Evolutionary conservation across 2,113 vertebrate species (phyloP).

Genomic region (Rhea pennata): DNA sequence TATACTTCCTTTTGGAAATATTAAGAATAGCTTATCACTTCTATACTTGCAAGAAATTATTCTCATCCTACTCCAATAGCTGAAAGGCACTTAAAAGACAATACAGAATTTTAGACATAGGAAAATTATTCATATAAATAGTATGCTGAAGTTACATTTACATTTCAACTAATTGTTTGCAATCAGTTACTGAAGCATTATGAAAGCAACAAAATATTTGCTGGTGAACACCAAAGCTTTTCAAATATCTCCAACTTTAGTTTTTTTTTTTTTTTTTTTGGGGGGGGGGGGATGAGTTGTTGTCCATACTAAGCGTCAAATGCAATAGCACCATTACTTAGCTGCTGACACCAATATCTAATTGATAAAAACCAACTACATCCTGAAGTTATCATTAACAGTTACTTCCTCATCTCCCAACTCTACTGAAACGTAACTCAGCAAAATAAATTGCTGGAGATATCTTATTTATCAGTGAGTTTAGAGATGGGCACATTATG

Average conservation of each 20-base stretch:
- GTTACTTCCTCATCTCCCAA: neutral
- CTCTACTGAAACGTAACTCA: slow-evolving; percentile 48
- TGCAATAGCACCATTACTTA: neutral
- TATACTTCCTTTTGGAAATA: neutral
- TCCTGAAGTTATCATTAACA: neutral
- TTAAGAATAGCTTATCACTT: neutral
- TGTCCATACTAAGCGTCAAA: neutral
- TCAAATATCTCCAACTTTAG: neutral
- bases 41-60: neutral
- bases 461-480: neutral
- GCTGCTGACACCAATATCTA: neutral
- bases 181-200: neutral
- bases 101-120: neutral
- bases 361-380: neutral
- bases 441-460: slow-evolving; percentile 46
- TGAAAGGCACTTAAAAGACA: neutral
- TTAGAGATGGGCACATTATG: neutral
- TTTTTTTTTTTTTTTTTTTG: neutral
- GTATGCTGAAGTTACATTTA: neutral
- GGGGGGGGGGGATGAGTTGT: neutral
- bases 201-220: neutral
- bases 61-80: neutral
- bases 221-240: neutral
- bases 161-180: neutral
- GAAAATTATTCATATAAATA: neutral